Conservation (phyloP, 2,888 invertebrate species). For the Polyploca ridens region DNA sequence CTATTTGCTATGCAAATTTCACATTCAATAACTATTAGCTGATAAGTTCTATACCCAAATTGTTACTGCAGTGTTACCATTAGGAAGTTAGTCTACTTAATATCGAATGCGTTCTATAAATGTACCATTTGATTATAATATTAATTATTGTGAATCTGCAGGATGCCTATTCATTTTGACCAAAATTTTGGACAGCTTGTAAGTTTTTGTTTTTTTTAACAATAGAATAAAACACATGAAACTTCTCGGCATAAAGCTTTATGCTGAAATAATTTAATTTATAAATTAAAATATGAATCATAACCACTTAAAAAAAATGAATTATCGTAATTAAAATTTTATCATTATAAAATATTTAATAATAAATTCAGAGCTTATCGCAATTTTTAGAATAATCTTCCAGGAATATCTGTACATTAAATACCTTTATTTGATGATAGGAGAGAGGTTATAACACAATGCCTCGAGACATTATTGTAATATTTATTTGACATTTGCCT, state of each 20-base stretch:
- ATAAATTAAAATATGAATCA: too few species aligned
- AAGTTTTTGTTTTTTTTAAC: too few species aligned
- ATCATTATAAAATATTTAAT: too few species aligned
- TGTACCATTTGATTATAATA: background rate
- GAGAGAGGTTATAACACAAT: slow-evolving; percentile 19
- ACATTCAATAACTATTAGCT: slow-evolving; percentile 1
- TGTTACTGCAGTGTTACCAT: slow-evolving; percentile 2
- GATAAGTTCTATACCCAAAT: slow-evolving; percentile 3
- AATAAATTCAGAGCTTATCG: background rate
- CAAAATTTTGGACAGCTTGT: too few species aligned
- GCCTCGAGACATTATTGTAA: slow-evolving; percentile 23
- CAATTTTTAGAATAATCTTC: background rate
- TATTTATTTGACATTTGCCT: slow-evolving; percentile 61
- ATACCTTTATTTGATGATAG: slow-evolving; percentile 27
- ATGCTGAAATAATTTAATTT: too few species aligned
- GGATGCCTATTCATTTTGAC: background rate
- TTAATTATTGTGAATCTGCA: too few species aligned
- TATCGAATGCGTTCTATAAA: background rate
- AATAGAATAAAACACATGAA: too few species aligned
- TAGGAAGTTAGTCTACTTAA: slow-evolving; percentile 5
- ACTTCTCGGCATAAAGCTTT: too few species aligned
- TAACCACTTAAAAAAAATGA: too few species aligned
- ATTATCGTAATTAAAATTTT: too few species aligned
- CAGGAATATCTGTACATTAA: background rate
- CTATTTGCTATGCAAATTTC: slow-evolving; percentile 8